Conservation (phyloP, 2,888 invertebrate genomes). For the Dichetophora obliterata region DNA sequence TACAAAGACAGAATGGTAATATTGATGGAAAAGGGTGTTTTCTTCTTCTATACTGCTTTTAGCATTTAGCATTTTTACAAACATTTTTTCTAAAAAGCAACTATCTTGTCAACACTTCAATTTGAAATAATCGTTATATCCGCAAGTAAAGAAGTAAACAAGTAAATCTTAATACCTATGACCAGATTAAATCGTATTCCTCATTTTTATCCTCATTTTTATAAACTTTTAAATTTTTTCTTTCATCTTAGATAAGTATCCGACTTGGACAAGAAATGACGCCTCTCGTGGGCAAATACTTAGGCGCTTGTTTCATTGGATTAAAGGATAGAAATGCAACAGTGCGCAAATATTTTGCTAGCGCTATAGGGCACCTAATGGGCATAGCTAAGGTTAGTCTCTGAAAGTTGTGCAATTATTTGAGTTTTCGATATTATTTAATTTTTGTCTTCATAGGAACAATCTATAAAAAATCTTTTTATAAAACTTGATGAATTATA, state of each 20-base stretch:
- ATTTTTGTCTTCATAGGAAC: constrained; percentile 61
- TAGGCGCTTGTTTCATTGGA: constrained; percentile 76
- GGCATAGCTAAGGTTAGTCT: constrained; percentile 79
- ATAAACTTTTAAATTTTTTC: background rate
- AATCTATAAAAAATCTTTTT: constrained; percentile 74
- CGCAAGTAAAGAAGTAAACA: too few species aligned
- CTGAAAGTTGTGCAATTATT: background rate
- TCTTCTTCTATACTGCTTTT: too few species aligned
- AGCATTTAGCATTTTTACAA: too few species aligned
- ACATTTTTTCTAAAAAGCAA: too few species aligned
- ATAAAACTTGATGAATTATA: constrained; percentile 73
- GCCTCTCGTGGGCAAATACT: constrained; percentile 74
- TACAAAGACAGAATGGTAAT: too few species aligned
- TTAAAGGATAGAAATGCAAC: constrained; percentile 87
- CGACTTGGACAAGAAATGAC: constrained; percentile 73
- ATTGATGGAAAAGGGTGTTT: too few species aligned
- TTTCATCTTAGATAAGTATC: constrained; percentile 61
- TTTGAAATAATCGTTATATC: too few species aligned
- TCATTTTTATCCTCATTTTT: background rate
- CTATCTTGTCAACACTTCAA: too few species aligned
- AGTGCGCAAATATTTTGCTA: constrained; percentile 86
- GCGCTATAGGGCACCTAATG: constrained; percentile 87
- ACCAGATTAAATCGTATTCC: too few species aligned
- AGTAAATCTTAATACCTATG: too few species aligned
- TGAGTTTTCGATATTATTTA: background rate